A percentile compares a stretch with the other conserved stretches of the same genome.
Conservation (phyloP, 2,113 vertebrate species). For the Lontra canadensis region DNA sequence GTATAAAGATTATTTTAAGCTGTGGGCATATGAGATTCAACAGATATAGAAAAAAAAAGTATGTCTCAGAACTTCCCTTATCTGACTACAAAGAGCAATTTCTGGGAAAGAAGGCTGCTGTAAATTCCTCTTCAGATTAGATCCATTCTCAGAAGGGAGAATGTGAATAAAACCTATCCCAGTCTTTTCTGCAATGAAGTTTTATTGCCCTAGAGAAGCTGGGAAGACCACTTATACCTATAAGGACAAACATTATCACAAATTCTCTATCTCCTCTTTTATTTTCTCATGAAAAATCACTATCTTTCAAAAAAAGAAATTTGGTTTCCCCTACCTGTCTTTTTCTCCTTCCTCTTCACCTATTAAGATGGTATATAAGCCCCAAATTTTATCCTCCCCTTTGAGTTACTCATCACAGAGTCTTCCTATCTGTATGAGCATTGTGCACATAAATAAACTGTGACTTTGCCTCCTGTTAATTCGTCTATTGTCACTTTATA, state of each 20-base stretch:
- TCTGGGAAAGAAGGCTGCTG: not conserved
- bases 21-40: not conserved
- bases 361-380: not conserved
- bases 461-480: not conserved
- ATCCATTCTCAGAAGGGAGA: not conserved
- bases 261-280: not conserved
- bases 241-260: not conserved
- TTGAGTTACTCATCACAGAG: not conserved
- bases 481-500: not conserved
- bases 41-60: not conserved
- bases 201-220: not conserved
- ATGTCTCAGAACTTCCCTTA: not conserved
- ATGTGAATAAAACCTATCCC: not conserved
- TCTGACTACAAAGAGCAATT: not conserved
- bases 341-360: not conserved
- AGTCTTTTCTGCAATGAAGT: not conserved
- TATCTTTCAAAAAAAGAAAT: not conserved
- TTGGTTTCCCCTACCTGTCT: not conserved
- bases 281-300: not conserved
- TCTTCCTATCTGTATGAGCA: not conserved
- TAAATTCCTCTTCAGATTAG: not conserved
- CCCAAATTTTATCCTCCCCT: not conserved
- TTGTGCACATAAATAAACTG: not conserved
- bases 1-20: not conserved
- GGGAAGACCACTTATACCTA: not conserved